Evolutionary conservation across 2,797 vertebrate species (phyloP).

Genomic region (Microtus agrestis): DNA sequence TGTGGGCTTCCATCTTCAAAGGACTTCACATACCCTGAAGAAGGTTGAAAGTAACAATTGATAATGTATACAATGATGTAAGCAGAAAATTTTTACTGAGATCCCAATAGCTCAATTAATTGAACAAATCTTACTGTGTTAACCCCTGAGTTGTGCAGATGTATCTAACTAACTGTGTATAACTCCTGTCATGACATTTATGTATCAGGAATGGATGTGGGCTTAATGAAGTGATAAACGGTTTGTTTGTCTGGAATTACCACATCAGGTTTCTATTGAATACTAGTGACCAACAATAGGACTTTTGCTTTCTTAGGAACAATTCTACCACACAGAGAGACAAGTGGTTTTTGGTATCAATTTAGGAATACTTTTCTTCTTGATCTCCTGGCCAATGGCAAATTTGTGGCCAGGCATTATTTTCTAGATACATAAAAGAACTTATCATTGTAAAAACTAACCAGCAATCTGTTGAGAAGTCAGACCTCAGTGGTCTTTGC

Average conservation of each 20-base stretch:
- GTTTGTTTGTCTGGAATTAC: constrained; percentile 33
- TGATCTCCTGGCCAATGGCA: constrained; percentile 61
- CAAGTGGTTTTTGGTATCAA: constrained; percentile 56
- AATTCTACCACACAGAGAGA: constrained; percentile 13
- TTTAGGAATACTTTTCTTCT: constrained; percentile 66
- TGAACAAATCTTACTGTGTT: constrained; percentile 1
- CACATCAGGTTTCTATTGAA: constrained; percentile 50
- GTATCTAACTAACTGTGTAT: neutral
- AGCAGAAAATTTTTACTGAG: neutral
- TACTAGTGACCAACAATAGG: constrained; percentile 35
- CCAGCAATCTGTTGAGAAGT: constrained; percentile 48
- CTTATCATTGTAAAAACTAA: constrained; percentile 56
- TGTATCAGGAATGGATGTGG: neutral
- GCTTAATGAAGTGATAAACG: constrained; percentile 34
- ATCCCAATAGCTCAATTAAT: constrained; percentile 49
- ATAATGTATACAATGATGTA: constrained; percentile 23
- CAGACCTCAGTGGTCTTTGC: constrained; percentile 59
- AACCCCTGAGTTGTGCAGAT: neutral
- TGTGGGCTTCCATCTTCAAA: constrained; percentile 11
- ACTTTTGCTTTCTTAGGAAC: constrained; percentile 47
- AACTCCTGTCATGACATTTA: neutral
- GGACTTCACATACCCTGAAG: neutral
- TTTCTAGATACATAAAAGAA: constrained; percentile 68
- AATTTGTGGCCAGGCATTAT: constrained; percentile 58
- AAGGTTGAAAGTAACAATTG: constrained; percentile 36